Base-by-base conservation (phyloP, 2,113 vertebrate genomes). In the Odontophorus gujanensis region DNA sequence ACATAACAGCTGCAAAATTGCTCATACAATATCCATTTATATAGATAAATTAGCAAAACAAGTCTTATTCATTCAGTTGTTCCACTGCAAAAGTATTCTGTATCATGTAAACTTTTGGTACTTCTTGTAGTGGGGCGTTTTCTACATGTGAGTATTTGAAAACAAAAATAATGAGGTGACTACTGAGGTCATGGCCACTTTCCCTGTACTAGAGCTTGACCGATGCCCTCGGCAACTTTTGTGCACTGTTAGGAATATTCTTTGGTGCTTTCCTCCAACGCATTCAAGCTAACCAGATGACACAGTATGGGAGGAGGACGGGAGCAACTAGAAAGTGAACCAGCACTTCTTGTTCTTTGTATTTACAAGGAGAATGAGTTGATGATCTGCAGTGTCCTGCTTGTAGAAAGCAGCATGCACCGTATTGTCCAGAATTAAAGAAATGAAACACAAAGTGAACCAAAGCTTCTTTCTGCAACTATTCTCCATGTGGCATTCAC, bases 281-380 rank as follows among this genome's bases (percentile, higher is more conserved):
- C 55, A 34, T 85, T 81, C 91, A 85, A 90, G 89, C 65, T 57
- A 77, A 88, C 25, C 81, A 63, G 85, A 61, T 48, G 69, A 75
- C 30, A 69, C 40, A 26, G 66, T 63, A 62, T 2, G 14, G 78
- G 53, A 90, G 73, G 88, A 94, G 87, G 96, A 94, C 9, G 53
- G 96, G 90, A 97, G 91, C 81, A 79, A 94, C 85, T 91, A 90
- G 94, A 98, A 99, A 99, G 99, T 99, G 99, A 99, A 98, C 99
- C 99, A 98, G 99, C 99, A 99, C 99, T 99, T 99, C 98, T 95
- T 67, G 65, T 93, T 92, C 88, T 90, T 95, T 6, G 79, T 94
- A 92, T 95, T 95, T 95, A 91, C 79, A 95, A 47, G 86, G 76
- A 53, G 36, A 72, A 81, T 2, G 53, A 93, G 30, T 40, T 34